Evolutionary conservation across 1,140 invertebrate species (phyloP), one percentile per base, ranked within the genome.

Genomic region (Bombus waltoni): DNA sequence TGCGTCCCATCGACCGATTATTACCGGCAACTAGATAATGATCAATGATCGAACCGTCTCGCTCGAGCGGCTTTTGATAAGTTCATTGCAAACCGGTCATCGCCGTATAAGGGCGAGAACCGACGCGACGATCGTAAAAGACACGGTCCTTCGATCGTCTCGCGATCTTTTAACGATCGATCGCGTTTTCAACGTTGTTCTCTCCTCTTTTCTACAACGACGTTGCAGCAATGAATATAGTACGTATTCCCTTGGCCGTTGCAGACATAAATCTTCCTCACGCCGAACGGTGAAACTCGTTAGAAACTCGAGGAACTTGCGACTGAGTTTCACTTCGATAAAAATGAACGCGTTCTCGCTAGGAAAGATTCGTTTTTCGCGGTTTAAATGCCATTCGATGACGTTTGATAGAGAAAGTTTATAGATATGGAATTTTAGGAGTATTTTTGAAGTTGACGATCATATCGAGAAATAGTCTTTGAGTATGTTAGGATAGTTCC

Each of bases 1-100:
- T 74, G 87, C 73, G 86, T 87, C 79, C 81, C 83, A 92, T 90
- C 89, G 77, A n/a, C 81, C 38, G 77, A 75, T 88, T 53, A 53
- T 53, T 86, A 86, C 79, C 71, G 38, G 70, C 87, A 84, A 90
- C 68, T 83, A 77, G 90, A 90, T 90, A 91, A 91, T 88, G 83
- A 90, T 91, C 89, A 74, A 87, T 79, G 87, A 91, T 90, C 72
- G 73, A 59, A 65, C 71, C 18, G 87, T 89, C 79, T 87, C 88
- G 86, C 88, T 88, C 53, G 83, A 84, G 28, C 66, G 85, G 68
- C 42, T 89, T 87, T 88, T 89, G 91, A 92, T 89, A 91, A 92
- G 91, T 92, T 92, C 42, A 92, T 91, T 91, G 77, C 81, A 87
- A 87, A 88, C 87, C 72, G 65, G 47, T 66, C 53, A 15, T 80